Percentiles rank a stretch among this genome's conserved stretches.
These are phyloP conservation scores for Hippocampus kuda DNA, from an alignment of 2,797 vertebrate species.

Conservation along the genomic window DNA sequence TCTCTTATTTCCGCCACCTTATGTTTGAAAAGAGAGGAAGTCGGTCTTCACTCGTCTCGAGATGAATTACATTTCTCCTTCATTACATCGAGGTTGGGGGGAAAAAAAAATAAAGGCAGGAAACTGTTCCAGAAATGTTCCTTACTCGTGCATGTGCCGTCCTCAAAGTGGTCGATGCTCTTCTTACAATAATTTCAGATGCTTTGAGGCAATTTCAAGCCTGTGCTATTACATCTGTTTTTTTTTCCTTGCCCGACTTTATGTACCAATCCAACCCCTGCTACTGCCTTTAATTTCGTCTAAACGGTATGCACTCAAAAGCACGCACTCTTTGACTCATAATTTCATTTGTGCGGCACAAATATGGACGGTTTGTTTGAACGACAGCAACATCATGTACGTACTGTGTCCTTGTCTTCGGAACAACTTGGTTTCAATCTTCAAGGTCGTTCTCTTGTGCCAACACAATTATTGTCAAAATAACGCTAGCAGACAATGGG, in stretches of 20 bases:
- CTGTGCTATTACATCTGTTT: conserved; percentile 22
- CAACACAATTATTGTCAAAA: not conserved
- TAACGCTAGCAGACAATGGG: not conserved
- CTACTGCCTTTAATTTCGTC: conserved; percentile 23
- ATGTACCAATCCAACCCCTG: conserved; percentile 50
- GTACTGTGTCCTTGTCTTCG: not conserved
- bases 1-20: conserved; percentile 68
- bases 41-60: conserved; percentile 52
- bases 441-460: not conserved
- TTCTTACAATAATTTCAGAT: conserved; percentile 15
- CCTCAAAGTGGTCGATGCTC: conserved; percentile 35
- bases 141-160: conserved; percentile 20
- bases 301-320: conserved; percentile 20
- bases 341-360: not conserved
- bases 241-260: conserved; percentile 29
- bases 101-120: conserved; percentile 37
- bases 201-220: conserved; percentile 34
- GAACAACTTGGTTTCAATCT: not conserved
- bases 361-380: conserved; percentile 1
- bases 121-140: conserved; percentile 47
- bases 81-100: conserved; percentile 48
- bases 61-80: conserved; percentile 68
- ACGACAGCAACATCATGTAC: not conserved
- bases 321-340: conserved; percentile 2
- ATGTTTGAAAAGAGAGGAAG: conserved; percentile 53